Evolutionary conservation across 2,888 invertebrate species (phyloP).

Genomic region (Acrobasis consociella): DNA sequence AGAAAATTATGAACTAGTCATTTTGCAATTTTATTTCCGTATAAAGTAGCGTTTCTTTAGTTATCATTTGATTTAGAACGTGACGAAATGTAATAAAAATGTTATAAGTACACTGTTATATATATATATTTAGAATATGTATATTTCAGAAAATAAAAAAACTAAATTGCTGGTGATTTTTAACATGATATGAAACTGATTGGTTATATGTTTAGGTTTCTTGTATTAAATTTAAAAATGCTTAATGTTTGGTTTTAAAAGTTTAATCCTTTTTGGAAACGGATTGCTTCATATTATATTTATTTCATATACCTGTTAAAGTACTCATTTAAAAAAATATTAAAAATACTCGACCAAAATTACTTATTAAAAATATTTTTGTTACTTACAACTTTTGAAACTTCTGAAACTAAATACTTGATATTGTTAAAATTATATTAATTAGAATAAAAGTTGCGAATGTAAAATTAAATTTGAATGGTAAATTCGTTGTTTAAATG

Average conservation of each 20-base stretch:
- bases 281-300: too few relatives aligned
- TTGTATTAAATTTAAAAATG: too few relatives aligned
- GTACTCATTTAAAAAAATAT: too few relatives aligned
- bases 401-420: neutral
- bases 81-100: neutral
- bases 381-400: neutral
- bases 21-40: neutral
- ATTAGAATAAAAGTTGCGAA: neutral
- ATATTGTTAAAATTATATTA: neutral
- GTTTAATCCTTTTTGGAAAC: too few relatives aligned
- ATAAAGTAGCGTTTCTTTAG: neutral
- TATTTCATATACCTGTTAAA: too few relatives aligned
- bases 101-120: too few relatives aligned
- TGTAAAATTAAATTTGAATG: neutral
- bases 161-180: neutral
- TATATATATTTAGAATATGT: too few relatives aligned
- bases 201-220: too few relatives aligned
- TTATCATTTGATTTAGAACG: neutral
- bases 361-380: slow-evolving; percentile 2
- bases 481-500: slow-evolving; percentile 19
- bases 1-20: slow-evolving; percentile 23
- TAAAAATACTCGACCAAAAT: slow-evolving; percentile 3
- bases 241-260: too few relatives aligned
- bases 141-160: too few relatives aligned
- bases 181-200: neutral